Conservation (phyloP, 2,797 vertebrate species). For the Falco peregrinus region DNA sequence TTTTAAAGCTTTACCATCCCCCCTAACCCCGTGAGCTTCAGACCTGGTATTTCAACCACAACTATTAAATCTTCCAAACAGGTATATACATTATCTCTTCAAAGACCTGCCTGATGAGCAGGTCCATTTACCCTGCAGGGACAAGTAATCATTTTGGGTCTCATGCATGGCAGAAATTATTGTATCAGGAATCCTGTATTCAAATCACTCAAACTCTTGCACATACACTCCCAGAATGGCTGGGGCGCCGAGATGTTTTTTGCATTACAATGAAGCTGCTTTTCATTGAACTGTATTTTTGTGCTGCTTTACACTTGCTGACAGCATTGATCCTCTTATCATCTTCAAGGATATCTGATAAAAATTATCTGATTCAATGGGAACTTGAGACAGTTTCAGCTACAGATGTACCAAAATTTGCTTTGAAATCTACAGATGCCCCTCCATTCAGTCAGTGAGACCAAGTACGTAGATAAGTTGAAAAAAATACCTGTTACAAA, state of each 20-base stretch:
- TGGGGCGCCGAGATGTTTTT: neutral
- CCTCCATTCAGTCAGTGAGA: neutral
- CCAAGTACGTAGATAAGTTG: neutral
- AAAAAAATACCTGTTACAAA: neutral
- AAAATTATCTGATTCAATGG: constrained; percentile 47
- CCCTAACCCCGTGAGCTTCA: constrained; percentile 39
- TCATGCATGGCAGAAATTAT: constrained; percentile 35
- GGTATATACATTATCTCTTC: constrained; percentile 51
- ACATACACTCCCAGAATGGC: neutral
- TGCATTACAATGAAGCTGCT: constrained; percentile 37
- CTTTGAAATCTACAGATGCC: neutral
- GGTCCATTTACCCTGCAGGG: constrained; percentile 50
- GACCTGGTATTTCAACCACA: constrained; percentile 53
- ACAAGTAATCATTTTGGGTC: constrained; percentile 29
- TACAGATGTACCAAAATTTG: constrained; percentile 21
- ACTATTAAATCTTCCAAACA: constrained; percentile 56
- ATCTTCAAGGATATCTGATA: constrained; percentile 55
- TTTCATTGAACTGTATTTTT: constrained; percentile 6
- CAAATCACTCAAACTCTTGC: constrained; percentile 45
- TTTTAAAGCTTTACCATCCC: constrained; percentile 70
- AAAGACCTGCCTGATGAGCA: constrained; percentile 65
- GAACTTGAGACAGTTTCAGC: constrained; percentile 54
- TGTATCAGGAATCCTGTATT: constrained; percentile 62
- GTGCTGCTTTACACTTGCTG: constrained; percentile 28
- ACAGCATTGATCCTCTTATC: constrained; percentile 34